Conservation (phyloP, 1,140 invertebrate genomes). For the Amphibalanus amphitrite region DNA sequence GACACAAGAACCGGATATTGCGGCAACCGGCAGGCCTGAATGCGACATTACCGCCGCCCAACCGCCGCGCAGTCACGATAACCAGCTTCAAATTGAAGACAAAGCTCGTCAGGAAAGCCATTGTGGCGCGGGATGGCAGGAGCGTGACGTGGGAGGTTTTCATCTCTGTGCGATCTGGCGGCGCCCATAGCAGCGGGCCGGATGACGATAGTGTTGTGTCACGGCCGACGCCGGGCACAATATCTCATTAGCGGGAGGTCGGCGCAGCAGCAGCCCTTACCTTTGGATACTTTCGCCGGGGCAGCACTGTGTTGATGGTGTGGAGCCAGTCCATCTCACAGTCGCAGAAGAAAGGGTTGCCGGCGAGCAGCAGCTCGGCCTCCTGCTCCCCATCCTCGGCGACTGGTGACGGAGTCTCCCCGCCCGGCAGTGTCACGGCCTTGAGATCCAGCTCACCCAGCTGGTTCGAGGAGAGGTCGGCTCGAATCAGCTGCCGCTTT, state of each 20-base stretch:
- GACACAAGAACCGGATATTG: no score
- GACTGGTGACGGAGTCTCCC: neutral
- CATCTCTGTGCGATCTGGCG: neutral
- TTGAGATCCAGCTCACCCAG: conserved; percentile 59
- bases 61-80: no score
- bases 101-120: neutral
- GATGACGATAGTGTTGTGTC: no score
- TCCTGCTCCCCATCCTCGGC: conserved; percentile 20
- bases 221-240: neutral
- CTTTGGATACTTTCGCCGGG: conserved; percentile 56
- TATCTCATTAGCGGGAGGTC: neutral
- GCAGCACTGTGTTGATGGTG: conserved; percentile 43
- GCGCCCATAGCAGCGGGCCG: no score
- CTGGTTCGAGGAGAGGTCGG: conserved; percentile 70
- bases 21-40: no score
- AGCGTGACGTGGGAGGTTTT: neutral
- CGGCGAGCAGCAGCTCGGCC: conserved; percentile 73
- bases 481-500: conserved; percentile 60
- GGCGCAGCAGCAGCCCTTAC: neutral
- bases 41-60: no score
- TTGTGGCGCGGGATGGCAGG: neutral
- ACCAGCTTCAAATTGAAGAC: no score
- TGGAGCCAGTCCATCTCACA: conserved; percentile 54
- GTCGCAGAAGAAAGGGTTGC: conserved; percentile 71
- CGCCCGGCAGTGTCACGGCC: neutral